phyloP scores from a whole-genome alignment of 2,797 vertebrate species.

The Clarias platycephalus region DNA sequence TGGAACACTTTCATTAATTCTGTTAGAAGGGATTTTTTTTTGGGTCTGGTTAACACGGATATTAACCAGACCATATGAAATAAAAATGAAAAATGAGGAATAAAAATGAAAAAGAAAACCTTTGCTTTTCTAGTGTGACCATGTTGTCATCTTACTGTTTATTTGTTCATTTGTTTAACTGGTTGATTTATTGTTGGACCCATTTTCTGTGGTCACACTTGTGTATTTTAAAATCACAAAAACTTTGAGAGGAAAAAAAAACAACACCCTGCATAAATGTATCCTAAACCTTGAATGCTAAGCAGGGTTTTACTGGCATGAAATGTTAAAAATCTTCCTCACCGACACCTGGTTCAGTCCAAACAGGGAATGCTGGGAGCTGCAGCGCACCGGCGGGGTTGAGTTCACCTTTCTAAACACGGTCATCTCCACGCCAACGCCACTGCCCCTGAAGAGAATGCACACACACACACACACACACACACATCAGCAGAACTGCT shows the following conservation, averaged over 20 bases:
- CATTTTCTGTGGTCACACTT: too few relatives aligned
- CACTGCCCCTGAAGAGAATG: slow-evolving; percentile 74
- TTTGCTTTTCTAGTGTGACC: too few relatives aligned
- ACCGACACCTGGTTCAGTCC: slow-evolving; percentile 91
- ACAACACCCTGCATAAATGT: neutral
- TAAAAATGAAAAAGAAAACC: too few relatives aligned
- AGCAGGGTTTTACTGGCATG: neutral
- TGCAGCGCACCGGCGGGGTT: slow-evolving; percentile 88
- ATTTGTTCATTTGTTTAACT: too few relatives aligned
- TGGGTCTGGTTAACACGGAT: too few relatives aligned
- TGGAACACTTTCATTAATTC: too few relatives aligned
- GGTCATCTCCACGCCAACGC: slow-evolving; percentile 87
- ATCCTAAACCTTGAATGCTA: neutral
- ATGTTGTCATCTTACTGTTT: too few relatives aligned
- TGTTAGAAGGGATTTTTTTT: too few relatives aligned
- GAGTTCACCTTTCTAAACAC: slow-evolving; percentile 91
- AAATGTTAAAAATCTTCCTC: slow-evolving; percentile 57
- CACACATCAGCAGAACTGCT: slow-evolving; percentile 10
- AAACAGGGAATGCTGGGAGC: slow-evolving; percentile 90
- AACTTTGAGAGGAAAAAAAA: neutral
- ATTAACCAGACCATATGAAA: too few relatives aligned
- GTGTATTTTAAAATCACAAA: neutral
- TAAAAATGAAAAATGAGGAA: too few relatives aligned
- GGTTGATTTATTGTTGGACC: too few relatives aligned
- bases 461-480: slow-evolving; percentile 37